Percentiles rank a stretch among this genome's conserved stretches.
phyloP scores from a whole-genome alignment of 2,797 vertebrate genomes.

The Muraenolepis orangiensis region DNA sequence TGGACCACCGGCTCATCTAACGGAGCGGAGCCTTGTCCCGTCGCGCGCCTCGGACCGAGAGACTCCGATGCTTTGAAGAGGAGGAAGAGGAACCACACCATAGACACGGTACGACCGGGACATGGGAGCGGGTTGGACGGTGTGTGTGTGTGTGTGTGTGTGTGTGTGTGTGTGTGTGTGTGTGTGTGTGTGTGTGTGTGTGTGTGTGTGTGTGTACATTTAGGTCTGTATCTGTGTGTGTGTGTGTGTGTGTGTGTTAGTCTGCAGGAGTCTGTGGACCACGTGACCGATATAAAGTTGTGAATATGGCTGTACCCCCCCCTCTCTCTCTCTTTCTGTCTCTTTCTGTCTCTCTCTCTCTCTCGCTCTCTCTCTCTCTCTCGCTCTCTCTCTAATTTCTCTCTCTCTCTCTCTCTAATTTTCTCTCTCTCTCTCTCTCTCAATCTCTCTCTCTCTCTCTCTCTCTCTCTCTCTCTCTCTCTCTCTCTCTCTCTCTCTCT shows the following conservation, averaged over 20 bases:
- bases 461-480: neutral
- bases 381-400: too few relatives aligned
- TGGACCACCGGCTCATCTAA: neutral
- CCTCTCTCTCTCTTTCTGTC: neutral
- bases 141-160: neutral
- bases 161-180: neutral
- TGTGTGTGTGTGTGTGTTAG: too few relatives aligned
- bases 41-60: neutral
- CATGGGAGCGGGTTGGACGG: too few relatives aligned
- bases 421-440: too few relatives aligned
- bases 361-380: neutral
- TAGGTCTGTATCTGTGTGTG: too few relatives aligned
- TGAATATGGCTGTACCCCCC: neutral
- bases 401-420: too few relatives aligned
- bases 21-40: neutral
- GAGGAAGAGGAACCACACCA: too few relatives aligned
- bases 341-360: too few relatives aligned
- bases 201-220: too few relatives aligned
- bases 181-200: too few relatives aligned
- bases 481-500: too few relatives aligned
- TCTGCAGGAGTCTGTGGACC: neutral
- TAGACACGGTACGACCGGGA: too few relatives aligned
- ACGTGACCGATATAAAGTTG: conserved; percentile 1
- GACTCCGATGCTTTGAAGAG: neutral
- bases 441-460: neutral